Conservation (phyloP, 2,888 invertebrate genomes). For the Lepeophtheirus nordmannii region DNA sequence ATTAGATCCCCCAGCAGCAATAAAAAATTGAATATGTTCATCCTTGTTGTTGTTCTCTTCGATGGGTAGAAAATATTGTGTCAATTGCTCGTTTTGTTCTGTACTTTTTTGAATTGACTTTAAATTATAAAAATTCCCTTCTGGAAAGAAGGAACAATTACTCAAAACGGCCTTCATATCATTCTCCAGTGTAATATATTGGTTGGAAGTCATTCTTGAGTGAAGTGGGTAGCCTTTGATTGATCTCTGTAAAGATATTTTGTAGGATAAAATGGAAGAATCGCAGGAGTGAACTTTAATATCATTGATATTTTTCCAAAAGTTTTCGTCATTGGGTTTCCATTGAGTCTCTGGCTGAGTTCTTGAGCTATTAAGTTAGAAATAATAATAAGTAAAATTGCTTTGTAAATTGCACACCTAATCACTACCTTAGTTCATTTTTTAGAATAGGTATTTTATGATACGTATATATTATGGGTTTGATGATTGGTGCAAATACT, state of each 20-base stretch:
- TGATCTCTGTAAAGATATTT: background rate
- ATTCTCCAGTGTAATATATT: background rate
- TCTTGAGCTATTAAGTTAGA: background rate
- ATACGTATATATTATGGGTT: constrained; percentile 47
- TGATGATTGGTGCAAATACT: constrained; percentile 64
- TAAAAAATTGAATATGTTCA: background rate
- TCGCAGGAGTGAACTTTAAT: background rate
- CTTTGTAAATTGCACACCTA: background rate
- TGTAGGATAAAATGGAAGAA: background rate
- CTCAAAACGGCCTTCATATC: background rate
- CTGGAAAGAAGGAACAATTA: background rate
- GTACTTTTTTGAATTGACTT: background rate
- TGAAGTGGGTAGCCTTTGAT: background rate
- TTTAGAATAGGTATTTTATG: background rate
- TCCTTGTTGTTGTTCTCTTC: background rate
- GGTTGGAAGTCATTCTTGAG: background rate
- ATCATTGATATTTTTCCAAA: background rate
- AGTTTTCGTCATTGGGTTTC: background rate
- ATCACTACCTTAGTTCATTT: background rate
- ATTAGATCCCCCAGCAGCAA: background rate
- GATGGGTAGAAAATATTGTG: background rate
- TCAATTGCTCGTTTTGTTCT: background rate
- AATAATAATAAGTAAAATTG: background rate
- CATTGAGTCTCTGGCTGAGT: constrained; percentile 1
- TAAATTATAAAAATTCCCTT: background rate